These are phyloP conservation scores for Noctua janthe DNA, from an alignment of 2,888 invertebrate species.

Conservation along the genomic window DNA sequence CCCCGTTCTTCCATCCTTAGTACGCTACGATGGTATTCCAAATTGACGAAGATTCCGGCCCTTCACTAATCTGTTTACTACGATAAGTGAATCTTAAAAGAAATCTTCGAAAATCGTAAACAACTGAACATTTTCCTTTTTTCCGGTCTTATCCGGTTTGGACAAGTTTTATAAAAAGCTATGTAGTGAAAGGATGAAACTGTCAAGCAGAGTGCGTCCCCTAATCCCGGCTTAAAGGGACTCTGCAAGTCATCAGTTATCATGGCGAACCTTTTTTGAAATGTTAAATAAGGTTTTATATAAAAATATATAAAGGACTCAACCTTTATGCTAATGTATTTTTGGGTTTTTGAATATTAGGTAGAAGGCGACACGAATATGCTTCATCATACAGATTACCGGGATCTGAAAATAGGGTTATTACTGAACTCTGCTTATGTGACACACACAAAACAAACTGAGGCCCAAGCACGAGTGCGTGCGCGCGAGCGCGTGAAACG, in stretches of 20 bases:
- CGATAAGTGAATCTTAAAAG: constrained; percentile 21
- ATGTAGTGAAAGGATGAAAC: constrained; percentile 67
- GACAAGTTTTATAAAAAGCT: constrained; percentile 67
- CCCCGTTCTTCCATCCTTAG: neutral
- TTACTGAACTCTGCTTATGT: neutral
- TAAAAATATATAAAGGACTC: constrained; percentile 53
- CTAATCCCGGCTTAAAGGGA: constrained; percentile 66
- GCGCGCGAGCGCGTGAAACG: too few species aligned
- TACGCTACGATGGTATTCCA: neutral
- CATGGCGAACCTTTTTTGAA: constrained; percentile 56
- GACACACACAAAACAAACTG: neutral
- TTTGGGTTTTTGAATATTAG: constrained; percentile 49
- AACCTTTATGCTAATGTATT: constrained; percentile 60
- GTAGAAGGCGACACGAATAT: constrained; percentile 29
- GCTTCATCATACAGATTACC: constrained; percentile 44
- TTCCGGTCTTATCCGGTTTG: constrained; percentile 56
- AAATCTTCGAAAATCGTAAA: constrained; percentile 28
- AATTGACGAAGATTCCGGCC: neutral
- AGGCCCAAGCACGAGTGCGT: too few species aligned
- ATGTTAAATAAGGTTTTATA: constrained; percentile 59
- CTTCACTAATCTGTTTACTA: constrained; percentile 21
- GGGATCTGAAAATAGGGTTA: constrained; percentile 19
- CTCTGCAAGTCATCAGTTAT: constrained; percentile 66
- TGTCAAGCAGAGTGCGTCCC: constrained; percentile 64
- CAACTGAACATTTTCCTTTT: constrained; percentile 23